phyloP scores from a whole-genome alignment of 1,140 invertebrate genomes.

The Odontomachus brunneus region DNA sequence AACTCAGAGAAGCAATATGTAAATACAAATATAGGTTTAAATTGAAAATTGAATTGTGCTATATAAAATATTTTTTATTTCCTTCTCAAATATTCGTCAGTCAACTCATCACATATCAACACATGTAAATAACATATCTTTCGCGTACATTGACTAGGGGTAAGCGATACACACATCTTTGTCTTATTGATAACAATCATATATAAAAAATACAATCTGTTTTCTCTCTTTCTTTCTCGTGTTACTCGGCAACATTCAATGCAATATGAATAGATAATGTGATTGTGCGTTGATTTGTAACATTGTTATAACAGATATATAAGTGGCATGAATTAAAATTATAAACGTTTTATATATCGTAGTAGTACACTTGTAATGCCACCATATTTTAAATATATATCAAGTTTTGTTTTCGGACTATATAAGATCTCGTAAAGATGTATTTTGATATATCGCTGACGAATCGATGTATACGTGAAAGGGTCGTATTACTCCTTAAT shows the following conservation, averaged over 20 bases:
- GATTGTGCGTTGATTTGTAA: slow-evolving; percentile 74
- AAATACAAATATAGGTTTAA: no score
- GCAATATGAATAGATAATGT: slow-evolving; percentile 60
- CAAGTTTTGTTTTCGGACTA: slow-evolving; percentile 38
- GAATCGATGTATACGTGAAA: slow-evolving; percentile 58
- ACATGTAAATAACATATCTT: slow-evolving; percentile 81
- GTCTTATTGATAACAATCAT: slow-evolving; percentile 79
- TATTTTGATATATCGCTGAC: slow-evolving; percentile 59
- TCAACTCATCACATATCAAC: slow-evolving; percentile 74
- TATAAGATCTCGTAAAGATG: slow-evolving; percentile 63
- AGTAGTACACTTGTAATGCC: slow-evolving; percentile 55
- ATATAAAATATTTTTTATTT: slow-evolving; percentile 81
- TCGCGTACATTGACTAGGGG: slow-evolving; percentile 81
- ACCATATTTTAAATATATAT: slow-evolving; percentile 50
- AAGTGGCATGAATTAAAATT: slow-evolving; percentile 60
- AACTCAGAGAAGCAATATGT: neutral
- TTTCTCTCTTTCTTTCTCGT: slow-evolving; percentile 26
- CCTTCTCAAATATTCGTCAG: slow-evolving; percentile 60
- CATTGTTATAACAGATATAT: slow-evolving; percentile 66
- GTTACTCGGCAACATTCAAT: slow-evolving; percentile 39
- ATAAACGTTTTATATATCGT: slow-evolving; percentile 34
- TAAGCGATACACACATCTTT: slow-evolving; percentile 79
- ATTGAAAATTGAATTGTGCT: slow-evolving; percentile 62
- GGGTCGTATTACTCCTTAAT: slow-evolving; percentile 28
- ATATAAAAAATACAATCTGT: slow-evolving; percentile 83